Conservation (phyloP, 2,888 invertebrate species). For the Gisinianus flammeolus region DNA sequence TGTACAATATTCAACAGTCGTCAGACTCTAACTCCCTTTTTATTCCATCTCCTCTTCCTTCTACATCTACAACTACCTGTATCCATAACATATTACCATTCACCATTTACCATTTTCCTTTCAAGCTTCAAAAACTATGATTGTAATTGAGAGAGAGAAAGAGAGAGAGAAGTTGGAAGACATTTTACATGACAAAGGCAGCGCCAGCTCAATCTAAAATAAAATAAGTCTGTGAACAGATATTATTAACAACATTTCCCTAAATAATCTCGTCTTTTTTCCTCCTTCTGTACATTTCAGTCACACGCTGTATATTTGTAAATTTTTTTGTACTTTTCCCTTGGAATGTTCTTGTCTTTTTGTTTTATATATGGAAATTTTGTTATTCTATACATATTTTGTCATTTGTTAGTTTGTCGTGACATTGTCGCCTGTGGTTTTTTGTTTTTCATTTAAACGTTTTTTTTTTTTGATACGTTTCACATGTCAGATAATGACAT, state of each 20-base stretch:
- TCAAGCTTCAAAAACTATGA: too few relatives aligned
- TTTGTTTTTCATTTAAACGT: neutral
- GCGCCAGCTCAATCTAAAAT: neutral
- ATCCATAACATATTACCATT: too few relatives aligned
- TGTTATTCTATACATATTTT: neutral
- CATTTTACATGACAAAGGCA: neutral
- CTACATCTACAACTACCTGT: too few relatives aligned
- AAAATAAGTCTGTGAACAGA: neutral
- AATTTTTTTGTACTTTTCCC: neutral
- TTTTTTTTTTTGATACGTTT: neutral
- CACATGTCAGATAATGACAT: neutral
- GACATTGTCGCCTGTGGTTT: conserved; percentile 8
- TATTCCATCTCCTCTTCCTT: neutral
- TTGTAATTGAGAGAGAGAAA: neutral
- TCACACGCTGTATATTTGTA: neutral
- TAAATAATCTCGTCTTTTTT: too few relatives aligned
- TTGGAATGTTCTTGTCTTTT: neutral
- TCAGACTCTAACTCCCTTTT: too few relatives aligned
- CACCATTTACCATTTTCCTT: too few relatives aligned
- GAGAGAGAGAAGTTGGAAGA: neutral
- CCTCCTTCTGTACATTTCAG: too few relatives aligned
- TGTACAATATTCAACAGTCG: neutral
- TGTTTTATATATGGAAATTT: neutral
- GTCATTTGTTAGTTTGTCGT: neutral
- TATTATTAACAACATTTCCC: too few relatives aligned